Evolutionary conservation across 2,113 vertebrate species (phyloP), one percentile per base, ranked within the genome.

Genomic region (Xiphophorus hellerii): DNA sequence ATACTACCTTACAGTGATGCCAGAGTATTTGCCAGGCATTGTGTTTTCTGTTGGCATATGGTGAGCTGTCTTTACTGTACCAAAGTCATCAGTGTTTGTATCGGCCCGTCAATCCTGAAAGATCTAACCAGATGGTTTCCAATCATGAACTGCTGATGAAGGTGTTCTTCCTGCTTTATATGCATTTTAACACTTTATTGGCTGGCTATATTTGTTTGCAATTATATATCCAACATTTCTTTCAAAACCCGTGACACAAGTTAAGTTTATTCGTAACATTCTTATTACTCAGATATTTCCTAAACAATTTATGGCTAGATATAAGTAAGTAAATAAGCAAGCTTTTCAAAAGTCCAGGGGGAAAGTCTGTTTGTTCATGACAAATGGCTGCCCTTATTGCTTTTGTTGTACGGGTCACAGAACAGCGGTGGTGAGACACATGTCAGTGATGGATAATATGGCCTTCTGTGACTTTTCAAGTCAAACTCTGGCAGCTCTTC

Each of bases 121-220:
- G 71, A 83, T 85, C 71, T 25, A 68, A 87, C 76, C 83, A 87
- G 86, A 91, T 90, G 90, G 84, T 80, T 88, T 77, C 74, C 67
- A 78, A 72, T 71, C 25, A 66, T 78, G 28, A 86, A 85, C 28
- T 84, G 87, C 83, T 87, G 82, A 88, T 75, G 69, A 79, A 74
- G 60, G 71, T 82, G 68, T 81, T 86, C 66, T 76, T 72, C 25
- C 39, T 10, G 71, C 78, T 60, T 39, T 35, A 75, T 66, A 75
- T 72, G 33, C 27, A 54, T 73, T 82, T 78, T 54, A 69, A 78
- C 62, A 69, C 15, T 60, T 80, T 27, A 72, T 33, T 69, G 7
- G 7, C 30, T 15, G 9, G 28, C 14, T 13, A 75, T 27, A 27
- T 62, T 58, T 61, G 20, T 78, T 72, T 28, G 14, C 1, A 60